phyloP scores from a whole-genome alignment of 1,140 invertebrate genomes.

The Neodiprion fabricii region DNA sequence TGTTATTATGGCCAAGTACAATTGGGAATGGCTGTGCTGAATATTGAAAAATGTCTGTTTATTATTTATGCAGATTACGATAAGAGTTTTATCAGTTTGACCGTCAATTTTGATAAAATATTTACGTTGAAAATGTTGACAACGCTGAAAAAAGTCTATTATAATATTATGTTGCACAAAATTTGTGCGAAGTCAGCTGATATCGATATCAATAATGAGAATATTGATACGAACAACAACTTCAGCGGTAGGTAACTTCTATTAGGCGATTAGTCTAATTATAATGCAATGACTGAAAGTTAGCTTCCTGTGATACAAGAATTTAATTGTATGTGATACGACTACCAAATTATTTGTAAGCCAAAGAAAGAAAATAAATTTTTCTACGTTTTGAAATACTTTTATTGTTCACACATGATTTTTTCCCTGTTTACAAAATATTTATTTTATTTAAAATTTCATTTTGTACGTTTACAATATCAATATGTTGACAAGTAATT shows the following conservation, averaged over 20 bases:
- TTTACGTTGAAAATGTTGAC: conserved; percentile 16
- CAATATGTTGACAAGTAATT: no score
- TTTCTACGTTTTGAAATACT: no score
- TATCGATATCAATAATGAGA: no score
- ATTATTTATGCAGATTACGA: conserved; percentile 27
- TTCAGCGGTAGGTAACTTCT: background rate
- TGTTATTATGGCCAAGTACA: conserved; percentile 27
- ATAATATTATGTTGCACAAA: background rate
- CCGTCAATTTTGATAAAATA: conserved; percentile 20
- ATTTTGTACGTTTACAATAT: conserved; percentile 10
- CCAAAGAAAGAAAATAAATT: no score
- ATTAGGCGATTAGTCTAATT: no score
- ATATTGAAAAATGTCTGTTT: conserved; percentile 23
- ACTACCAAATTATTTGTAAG: no score
- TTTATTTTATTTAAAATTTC: conserved; percentile 13
- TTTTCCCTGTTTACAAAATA: conserved; percentile 1
- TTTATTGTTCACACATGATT: no score
- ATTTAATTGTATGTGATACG: no score
- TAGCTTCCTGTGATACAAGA: no score
- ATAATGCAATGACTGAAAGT: no score
- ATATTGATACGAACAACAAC: background rate
- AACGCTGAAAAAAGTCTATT: conserved; percentile 17
- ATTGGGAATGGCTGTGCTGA: conserved; percentile 27
- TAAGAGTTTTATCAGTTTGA: conserved; percentile 18
- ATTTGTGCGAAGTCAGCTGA: background rate